Percentiles rank a stretch among this genome's conserved stretches.
phyloP scores from a whole-genome alignment of 2,888 invertebrate species.

The Drosophila dives region DNA sequence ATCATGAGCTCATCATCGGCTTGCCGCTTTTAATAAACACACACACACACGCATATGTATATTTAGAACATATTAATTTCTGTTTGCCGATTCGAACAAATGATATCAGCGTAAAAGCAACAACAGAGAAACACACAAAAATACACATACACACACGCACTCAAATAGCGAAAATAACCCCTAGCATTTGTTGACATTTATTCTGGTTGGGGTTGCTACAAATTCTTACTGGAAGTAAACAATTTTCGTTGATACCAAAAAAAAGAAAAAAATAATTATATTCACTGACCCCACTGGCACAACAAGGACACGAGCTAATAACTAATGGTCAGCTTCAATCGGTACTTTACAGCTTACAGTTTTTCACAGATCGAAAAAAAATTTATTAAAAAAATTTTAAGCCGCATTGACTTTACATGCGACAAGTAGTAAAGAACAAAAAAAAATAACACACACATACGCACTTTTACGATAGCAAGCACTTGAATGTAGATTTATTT shows the following conservation, averaged over 20 bases:
- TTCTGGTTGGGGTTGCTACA: conserved; percentile 60
- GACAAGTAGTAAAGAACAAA: conserved; percentile 14
- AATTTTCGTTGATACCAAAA: conserved; percentile 27
- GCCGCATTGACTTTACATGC: conserved; percentile 1
- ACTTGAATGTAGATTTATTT: conserved; percentile 25
- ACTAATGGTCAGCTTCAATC: neutral
- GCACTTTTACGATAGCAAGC: conserved; percentile 8
- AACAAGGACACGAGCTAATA: conserved; percentile 41
- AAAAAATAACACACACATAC: conserved; percentile 13
- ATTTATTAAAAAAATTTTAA: conserved; percentile 14
- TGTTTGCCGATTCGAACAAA: conserved; percentile 34
- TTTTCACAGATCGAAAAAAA: conserved; percentile 36
- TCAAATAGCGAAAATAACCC: conserved; percentile 54
- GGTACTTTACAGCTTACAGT: conserved; percentile 14
- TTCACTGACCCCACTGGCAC: neutral
- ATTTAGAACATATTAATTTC: conserved; percentile 3
- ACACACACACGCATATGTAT: neutral
- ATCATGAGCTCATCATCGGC: conserved; percentile 57
- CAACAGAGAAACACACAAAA: conserved; percentile 19
- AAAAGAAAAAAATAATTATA: too few species aligned
- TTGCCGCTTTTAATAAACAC: conserved; percentile 13
- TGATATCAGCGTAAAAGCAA: conserved; percentile 25
- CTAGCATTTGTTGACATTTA: conserved; percentile 33
- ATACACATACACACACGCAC: conserved; percentile 13
- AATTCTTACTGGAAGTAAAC: conserved; percentile 57